These are phyloP conservation scores for Penelope pileata DNA, from an alignment of 2,113 vertebrate genomes.

Conservation along the genomic window DNA sequence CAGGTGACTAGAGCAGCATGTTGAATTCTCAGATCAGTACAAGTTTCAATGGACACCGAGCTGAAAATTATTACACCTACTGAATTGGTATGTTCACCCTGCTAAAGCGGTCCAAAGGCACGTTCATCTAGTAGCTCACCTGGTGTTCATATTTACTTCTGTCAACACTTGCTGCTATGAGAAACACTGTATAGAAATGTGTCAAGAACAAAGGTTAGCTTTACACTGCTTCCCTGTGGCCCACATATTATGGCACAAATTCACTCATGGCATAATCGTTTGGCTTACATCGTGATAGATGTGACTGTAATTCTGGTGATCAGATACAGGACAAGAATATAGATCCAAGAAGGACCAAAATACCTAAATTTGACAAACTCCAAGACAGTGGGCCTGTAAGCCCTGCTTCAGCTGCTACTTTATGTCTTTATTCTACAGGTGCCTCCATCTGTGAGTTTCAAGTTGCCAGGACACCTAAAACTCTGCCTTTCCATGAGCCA, in stretches of 20 bases:
- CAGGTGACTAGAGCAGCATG: not conserved
- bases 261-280: not conserved
- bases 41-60: constrained; percentile 31
- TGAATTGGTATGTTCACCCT: not conserved
- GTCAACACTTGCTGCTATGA: not conserved
- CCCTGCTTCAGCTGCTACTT: not conserved
- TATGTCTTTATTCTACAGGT: not conserved
- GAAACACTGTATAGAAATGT: not conserved
- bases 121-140: not conserved
- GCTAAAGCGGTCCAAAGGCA: constrained; percentile 43
- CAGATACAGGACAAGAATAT: not conserved
- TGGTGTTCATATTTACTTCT: not conserved
- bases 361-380: not conserved
- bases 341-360: not conserved
- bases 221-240: not conserved
- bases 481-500: not conserved
- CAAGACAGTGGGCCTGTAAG: not conserved
- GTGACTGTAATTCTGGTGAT: not conserved
- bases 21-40: not conserved
- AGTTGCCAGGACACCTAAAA: not conserved
- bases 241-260: not conserved
- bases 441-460: not conserved
- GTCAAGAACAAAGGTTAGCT: not conserved
- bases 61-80: constrained; percentile 8
- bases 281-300: not conserved